phyloP scores from a whole-genome alignment of 2,797 vertebrate species.

The Melanotaenia maccullochi region DNA sequence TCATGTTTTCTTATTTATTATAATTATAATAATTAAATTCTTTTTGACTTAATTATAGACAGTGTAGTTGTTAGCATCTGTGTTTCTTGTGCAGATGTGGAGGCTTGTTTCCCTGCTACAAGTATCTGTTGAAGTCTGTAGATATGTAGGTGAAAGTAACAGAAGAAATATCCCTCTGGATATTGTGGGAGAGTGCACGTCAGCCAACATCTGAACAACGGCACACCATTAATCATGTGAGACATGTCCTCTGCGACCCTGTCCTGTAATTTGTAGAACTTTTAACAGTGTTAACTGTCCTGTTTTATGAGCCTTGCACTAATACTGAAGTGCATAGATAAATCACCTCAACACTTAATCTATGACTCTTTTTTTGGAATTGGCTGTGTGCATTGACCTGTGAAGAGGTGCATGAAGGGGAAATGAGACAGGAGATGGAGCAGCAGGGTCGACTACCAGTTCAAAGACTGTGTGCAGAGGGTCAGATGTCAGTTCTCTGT shows the following conservation, averaged over 20 bases:
- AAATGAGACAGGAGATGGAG: constrained; percentile 49
- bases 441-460: constrained; percentile 34
- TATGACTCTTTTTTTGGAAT: constrained; percentile 60
- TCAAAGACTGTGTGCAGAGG: constrained; percentile 19
- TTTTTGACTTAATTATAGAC: background rate
- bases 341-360: constrained; percentile 68
- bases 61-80: background rate
- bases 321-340: constrained; percentile 66
- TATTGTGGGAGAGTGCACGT: constrained; percentile 43
- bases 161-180: constrained; percentile 19
- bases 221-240: constrained; percentile 57
- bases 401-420: constrained; percentile 47
- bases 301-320: constrained; percentile 71
- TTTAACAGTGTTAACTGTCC: constrained; percentile 66
- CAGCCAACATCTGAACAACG: constrained; percentile 51
- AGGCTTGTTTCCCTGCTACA: constrained; percentile 2
- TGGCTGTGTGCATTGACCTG: constrained; percentile 52
- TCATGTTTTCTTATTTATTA: background rate
- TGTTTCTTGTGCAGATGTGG: constrained; percentile 18
- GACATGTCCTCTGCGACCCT: constrained; percentile 48
- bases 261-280: constrained; percentile 64
- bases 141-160: constrained; percentile 7
- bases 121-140: constrained; percentile 20
- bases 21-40: background rate
- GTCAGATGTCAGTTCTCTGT: constrained; percentile 27